Evolutionary conservation across 2,113 vertebrate genomes (phyloP).

Genomic region (Carassius carassius): DNA sequence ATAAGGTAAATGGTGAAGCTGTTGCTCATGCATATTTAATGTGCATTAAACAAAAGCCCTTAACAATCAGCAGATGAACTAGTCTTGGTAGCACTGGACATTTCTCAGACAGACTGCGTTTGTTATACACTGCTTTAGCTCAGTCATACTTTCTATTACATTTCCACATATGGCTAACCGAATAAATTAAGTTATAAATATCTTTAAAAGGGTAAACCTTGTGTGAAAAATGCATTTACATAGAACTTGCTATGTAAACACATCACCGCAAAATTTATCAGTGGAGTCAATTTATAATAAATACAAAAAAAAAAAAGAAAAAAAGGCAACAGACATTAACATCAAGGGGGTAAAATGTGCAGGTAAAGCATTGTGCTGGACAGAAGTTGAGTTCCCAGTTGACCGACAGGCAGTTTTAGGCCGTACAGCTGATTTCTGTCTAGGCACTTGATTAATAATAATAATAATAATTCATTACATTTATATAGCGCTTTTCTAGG

Average conservation of each 20-base stretch:
- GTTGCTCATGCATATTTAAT: constrained; percentile 66
- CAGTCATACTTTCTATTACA: constrained; percentile 45
- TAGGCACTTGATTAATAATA: constrained; percentile 68
- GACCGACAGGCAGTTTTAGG: constrained; percentile 32
- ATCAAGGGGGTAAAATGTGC: constrained; percentile 66
- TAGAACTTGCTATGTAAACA: constrained; percentile 50
- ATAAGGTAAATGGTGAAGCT: constrained; percentile 57
- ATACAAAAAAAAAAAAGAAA: constrained; percentile 53
- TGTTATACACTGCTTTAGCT: constrained; percentile 45
- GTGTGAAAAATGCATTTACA: constrained; percentile 56
- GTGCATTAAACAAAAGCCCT: constrained; percentile 60
- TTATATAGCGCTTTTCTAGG: no score
- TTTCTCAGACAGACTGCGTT: constrained; percentile 49
- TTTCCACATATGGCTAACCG: constrained; percentile 58
- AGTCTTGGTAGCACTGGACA: constrained; percentile 32
- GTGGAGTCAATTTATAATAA: constrained; percentile 58
- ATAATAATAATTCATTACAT: no score
- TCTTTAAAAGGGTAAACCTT: constrained; percentile 59
- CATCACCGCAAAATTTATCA: constrained; percentile 49
- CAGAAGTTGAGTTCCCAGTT: constrained; percentile 20
- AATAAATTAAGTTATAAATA: constrained; percentile 75
- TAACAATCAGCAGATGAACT: constrained; percentile 49
- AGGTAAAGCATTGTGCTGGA: constrained; percentile 48
- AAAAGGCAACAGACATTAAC: constrained; percentile 53
- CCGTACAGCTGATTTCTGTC: constrained; percentile 49